These are phyloP conservation scores for Drosophila sp. DNA, from an alignment of 1,140 invertebrate species.

Conservation along the genomic window DNA sequence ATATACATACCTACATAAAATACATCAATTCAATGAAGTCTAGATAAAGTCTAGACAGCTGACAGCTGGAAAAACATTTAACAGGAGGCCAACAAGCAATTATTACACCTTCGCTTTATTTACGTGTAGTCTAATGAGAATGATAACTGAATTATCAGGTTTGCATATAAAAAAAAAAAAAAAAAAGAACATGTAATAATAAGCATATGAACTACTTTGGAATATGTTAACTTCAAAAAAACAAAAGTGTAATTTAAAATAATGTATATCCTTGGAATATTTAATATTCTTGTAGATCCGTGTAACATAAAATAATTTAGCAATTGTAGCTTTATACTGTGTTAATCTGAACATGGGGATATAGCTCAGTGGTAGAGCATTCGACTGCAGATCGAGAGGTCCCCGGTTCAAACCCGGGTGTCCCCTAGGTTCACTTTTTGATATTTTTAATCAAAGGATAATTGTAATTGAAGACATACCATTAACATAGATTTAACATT, in stretches of 20 bases:
- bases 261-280: too few species aligned
- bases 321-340: too few species aligned
- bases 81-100: slow-evolving; percentile 18
- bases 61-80: slow-evolving; percentile 56
- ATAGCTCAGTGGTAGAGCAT: slow-evolving; percentile 96
- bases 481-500: not conserved
- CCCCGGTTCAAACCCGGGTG: slow-evolving; percentile 97
- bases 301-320: too few species aligned
- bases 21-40: not conserved
- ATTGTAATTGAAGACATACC: too few species aligned
- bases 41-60: slow-evolving; percentile 50
- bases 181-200: not conserved
- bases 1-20: not conserved
- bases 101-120: slow-evolving; percentile 3
- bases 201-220: not conserved
- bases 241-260: too few species aligned
- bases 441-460: too few species aligned
- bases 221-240: too few species aligned
- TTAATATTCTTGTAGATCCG: too few species aligned
- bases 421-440: slow-evolving; percentile 87
- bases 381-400: slow-evolving; percentile 97
- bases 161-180: not conserved
- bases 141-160: not conserved
- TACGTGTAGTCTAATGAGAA: slow-evolving; percentile 4
- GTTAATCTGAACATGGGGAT: slow-evolving; percentile 40